Evolutionary conservation across 2,888 invertebrate genomes (phyloP).

Genomic region (Lasioglossum lativentre): DNA sequence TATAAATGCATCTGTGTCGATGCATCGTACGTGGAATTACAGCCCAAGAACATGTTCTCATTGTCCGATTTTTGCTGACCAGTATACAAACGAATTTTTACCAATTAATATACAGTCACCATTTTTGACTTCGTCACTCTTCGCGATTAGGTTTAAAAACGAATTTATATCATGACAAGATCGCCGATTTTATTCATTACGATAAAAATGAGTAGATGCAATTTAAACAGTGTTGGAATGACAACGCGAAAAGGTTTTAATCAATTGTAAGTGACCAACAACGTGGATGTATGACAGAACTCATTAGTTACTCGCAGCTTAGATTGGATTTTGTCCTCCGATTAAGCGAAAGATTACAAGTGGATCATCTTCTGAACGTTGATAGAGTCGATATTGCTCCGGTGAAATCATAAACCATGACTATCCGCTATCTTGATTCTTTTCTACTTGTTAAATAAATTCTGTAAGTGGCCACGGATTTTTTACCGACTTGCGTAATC

Average conservation of each 20-base stretch:
- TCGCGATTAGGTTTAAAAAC: too few species aligned
- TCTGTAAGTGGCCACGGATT: not conserved
- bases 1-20: conserved; percentile 16
- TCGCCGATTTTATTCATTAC: too few species aligned
- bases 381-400: not conserved
- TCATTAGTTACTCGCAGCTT: not conserved
- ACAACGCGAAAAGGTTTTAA: too few species aligned
- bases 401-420: not conserved
- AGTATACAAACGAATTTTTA: not conserved
- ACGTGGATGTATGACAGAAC: not conserved
- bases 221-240: too few species aligned
- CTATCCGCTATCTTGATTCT: not conserved
- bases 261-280: not conserved
- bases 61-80: not conserved
- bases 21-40: not conserved
- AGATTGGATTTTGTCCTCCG: conserved; percentile 1
- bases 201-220: too few species aligned
- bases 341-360: not conserved
- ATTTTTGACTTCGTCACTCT: not conserved
- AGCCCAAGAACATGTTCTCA: not conserved
- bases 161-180: too few species aligned
- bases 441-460: not conserved
- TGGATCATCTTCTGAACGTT: not conserved
- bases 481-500: not conserved
- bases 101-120: not conserved